These are phyloP conservation scores for Craseonycteris thonglongyai DNA, from an alignment of 2,113 vertebrate species.

Conservation along the genomic window DNA sequence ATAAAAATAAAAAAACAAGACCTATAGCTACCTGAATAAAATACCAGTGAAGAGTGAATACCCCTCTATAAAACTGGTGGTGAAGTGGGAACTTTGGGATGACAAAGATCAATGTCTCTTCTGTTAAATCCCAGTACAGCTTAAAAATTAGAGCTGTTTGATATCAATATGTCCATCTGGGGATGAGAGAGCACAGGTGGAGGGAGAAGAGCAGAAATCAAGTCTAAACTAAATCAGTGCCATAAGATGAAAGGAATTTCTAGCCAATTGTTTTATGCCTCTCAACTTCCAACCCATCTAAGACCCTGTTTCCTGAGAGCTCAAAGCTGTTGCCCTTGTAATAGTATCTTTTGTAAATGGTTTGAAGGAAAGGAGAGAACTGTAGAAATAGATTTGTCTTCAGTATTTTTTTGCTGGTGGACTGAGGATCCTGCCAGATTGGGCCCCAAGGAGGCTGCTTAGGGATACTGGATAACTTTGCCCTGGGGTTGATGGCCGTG, in stretches of 20 bases:
- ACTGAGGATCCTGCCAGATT: not conserved
- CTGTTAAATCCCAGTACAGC: conserved; percentile 92
- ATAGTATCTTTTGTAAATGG: not conserved
- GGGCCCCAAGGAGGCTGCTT: not conserved
- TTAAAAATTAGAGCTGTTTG: conserved; percentile 76
- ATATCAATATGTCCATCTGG: not conserved
- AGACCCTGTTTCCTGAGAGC: not conserved
- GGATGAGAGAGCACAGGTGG: not conserved
- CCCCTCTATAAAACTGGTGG: conserved; percentile 88
- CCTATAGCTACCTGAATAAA: conserved; percentile 87
- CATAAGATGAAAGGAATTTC: conserved; percentile 22
- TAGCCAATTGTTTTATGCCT: not conserved
- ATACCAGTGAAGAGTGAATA: conserved; percentile 90
- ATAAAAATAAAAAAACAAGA: too few relatives aligned
- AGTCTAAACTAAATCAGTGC: conserved; percentile 1
- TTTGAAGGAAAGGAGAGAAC: not conserved
- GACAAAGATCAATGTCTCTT: conserved; percentile 84
- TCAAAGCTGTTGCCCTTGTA: not conserved
- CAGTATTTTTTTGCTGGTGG: not conserved
- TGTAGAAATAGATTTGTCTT: not conserved
- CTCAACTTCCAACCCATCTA: not conserved
- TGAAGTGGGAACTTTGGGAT: conserved; percentile 91
- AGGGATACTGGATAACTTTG: not conserved
- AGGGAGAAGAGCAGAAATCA: not conserved
- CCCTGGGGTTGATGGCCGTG: not conserved